A percentile compares a stretch with the other conserved stretches of the same genome.
These are phyloP conservation scores for Kryptolebias marmoratus DNA, from an alignment of 2,113 vertebrate genomes.

Conservation along the genomic window DNA sequence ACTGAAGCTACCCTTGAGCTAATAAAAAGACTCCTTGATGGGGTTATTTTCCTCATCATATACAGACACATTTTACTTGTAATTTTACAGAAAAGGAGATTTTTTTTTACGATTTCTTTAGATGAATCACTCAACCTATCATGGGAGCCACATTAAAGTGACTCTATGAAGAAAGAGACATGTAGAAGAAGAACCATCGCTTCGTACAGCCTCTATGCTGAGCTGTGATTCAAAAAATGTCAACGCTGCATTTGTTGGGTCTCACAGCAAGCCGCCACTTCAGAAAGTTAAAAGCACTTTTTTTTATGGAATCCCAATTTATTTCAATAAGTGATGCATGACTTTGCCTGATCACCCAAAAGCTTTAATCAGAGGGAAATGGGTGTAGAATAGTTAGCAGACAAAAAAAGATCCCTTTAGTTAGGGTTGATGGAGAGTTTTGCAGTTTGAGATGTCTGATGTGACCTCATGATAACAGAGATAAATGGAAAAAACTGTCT, in stretches of 20 bases:
- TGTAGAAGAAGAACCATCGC: neutral
- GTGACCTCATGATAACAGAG: too few species aligned
- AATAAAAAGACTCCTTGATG: neutral
- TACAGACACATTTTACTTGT: neutral
- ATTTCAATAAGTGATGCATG: slow-evolving; percentile 41
- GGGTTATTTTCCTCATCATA: neutral
- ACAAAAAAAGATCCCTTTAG: too few species aligned
- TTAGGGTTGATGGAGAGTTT: too few species aligned
- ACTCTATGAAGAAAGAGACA: neutral
- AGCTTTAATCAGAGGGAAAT: too few species aligned
- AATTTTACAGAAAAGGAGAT: neutral
- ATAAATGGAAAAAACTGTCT: too few species aligned
- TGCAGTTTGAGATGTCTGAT: too few species aligned
- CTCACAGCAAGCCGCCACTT: slow-evolving; percentile 16
- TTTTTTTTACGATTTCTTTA: slow-evolving; percentile 3
- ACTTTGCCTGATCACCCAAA: too few species aligned
- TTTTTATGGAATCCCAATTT: slow-evolving; percentile 54
- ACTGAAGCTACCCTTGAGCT: too few species aligned
- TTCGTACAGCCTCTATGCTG: neutral
- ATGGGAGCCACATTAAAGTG: neutral
- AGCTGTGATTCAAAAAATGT: slow-evolving; percentile 13
- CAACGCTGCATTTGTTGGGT: slow-evolving; percentile 40
- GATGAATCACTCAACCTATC: neutral
- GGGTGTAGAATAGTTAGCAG: too few species aligned
- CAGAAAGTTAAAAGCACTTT: slow-evolving; percentile 31